Evolutionary conservation across 2,888 invertebrate genomes (phyloP).

Genomic region (Anticlea derivata): DNA sequence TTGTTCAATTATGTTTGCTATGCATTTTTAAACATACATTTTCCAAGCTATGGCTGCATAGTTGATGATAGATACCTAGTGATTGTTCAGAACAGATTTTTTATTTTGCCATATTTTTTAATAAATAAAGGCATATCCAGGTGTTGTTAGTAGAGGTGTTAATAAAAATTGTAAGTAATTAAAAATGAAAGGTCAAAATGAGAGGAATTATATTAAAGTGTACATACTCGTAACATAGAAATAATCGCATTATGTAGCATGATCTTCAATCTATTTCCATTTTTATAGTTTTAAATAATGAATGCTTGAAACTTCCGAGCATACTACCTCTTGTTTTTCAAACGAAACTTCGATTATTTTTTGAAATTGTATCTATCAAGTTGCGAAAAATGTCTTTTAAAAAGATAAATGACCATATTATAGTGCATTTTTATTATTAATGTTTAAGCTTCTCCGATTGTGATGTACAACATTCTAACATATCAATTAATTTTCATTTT

Average conservation of each 20-base stretch:
- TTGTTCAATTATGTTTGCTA: conserved; percentile 70
- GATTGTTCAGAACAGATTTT: not conserved
- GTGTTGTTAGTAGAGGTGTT: conserved; percentile 56
- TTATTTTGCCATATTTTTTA: conserved; percentile 37
- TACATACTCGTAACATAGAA: conserved; percentile 74
- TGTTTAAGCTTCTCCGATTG: conserved; percentile 44
- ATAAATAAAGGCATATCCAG: conserved; percentile 70
- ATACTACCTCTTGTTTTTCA: conserved; percentile 50
- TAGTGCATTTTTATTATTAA: conserved; percentile 12
- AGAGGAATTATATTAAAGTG: conserved; percentile 80
- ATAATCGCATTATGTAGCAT: conserved; percentile 58
- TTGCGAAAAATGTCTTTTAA: conserved; percentile 25
- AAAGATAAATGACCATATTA: conserved; percentile 25
- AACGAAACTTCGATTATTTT: conserved; percentile 13
- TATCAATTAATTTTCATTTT: conserved; percentile 65
- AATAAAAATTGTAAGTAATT: conserved; percentile 66
- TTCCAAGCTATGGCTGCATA: conserved; percentile 42
- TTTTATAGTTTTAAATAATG: conserved; percentile 27
- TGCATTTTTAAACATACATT: conserved; percentile 53
- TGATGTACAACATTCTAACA: conserved; percentile 70
- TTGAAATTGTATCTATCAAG: conserved; percentile 11
- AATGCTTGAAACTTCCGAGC: conserved; percentile 39
- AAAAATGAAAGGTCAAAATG: conserved; percentile 79
- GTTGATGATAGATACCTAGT: not conserved
- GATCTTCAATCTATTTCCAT: conserved; percentile 26